Base-by-base conservation (phyloP, 2,113 vertebrate species). In the Copsychus sechellarum region DNA sequence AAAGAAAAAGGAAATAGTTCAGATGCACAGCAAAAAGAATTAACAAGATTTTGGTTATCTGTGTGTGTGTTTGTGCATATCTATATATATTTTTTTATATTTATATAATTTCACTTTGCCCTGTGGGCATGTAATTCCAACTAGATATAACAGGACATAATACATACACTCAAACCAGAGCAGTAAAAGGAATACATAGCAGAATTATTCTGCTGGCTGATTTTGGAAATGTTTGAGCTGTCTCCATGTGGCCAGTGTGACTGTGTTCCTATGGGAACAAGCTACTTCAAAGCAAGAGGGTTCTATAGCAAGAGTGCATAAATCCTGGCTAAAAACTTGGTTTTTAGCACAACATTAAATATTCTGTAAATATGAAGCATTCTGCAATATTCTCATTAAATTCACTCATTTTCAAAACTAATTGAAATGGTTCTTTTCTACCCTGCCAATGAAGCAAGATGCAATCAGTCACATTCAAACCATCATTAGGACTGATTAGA, bases 191-290 rank as follows among this genome's bases (percentile, higher is more conserved):
- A 74, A 48, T 64, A 69, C 1, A 1, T 48, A 64, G 45, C 66
- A 93, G 53, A 93, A 93, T 92, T 88, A 67, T 87, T 93, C 61
- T 95, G 72, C 76, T 74, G 56, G 19, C 33, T 92, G 56, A 6
- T 96, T 86, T 79, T 71, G 86, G 48, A 95, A 86, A 51, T 58
- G 21, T 72, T 95, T 87, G 73, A 91, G 36, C 73, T 34, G 3
- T 90, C 47, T 81, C 34, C n/a, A 19, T 61, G 66, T 86, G 85
- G 81, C 53, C 65, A 61, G 53, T 2, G 2, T 81, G 73, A 76
- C 61, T 50, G n/a, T 64, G 94, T 96, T 96, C 96, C 91, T 93
- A 94, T 95, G 95, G 94, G 93, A 95, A 95, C 89, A 76, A 64
- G 77, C 73, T 87, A 36, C 77, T 64, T 89, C 61, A 42, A 71